Evolutionary conservation across 2,797 vertebrate genomes (phyloP), one percentile per base, ranked within the genome.

Genomic region (Pipistrellus pipistrellus): DNA sequence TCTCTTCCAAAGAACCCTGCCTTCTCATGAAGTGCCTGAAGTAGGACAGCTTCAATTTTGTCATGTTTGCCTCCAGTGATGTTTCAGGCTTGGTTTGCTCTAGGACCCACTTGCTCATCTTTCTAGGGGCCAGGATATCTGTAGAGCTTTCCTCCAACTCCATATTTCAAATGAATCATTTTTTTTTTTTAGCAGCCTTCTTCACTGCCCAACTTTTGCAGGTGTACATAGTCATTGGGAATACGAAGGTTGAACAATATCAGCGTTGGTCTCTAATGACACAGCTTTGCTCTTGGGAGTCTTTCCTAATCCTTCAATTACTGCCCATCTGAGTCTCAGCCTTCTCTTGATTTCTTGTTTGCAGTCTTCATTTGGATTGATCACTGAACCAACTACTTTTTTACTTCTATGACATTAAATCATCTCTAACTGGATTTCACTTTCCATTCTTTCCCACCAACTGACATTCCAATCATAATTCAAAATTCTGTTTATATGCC

Each of bases 401-500:
- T 87, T 71, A 71, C 27, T 76, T 85, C 23, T 82, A 6, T 41
- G 10, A 55, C 71, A 85, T 78, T 85, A 72, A 93, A 77, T 32
- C 14, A 72, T 92, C 8, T 48, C 44, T 87, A 76, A 88, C 4
- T 68, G 8, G 14, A 53, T 41, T 69, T 35, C 17, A 91, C 64
- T 93, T 59, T 17, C 4, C 18, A 76, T 72, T 80, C 27, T 81
- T 84, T 84, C 87, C 10, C 14, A 90, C 13, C 27, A 73, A 80
- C 25, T 32, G n/a, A 80, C 80, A 84, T 86, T 17, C 35, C 9
- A 88, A 17, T 66, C n/a, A 51, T 85, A 59, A 68, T 53, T 95
- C 21, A 88, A 83, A 93, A 81, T 91, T 93, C 55, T 93, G 48
- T 27, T 91, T 84, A 64, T n/a, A 51, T 46, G 6, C 9, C 20